phyloP scores from a whole-genome alignment of 1,140 invertebrate species.

The Camponotus floridanus region DNA sequence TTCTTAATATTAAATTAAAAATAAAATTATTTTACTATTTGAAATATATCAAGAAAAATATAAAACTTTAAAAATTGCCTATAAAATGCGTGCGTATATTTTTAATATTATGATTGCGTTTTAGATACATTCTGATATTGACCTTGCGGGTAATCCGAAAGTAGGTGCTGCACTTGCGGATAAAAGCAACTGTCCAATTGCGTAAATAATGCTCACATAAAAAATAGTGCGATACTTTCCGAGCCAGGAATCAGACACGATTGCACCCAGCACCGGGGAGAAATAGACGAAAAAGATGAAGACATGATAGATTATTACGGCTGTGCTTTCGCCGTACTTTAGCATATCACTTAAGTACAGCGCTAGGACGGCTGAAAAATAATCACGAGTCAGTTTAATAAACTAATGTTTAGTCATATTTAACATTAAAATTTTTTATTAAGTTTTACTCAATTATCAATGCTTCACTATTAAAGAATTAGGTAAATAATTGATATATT shows the following conservation, averaged over 20 bases:
- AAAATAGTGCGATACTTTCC: slow-evolving; percentile 96
- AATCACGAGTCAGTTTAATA: slow-evolving; percentile 41
- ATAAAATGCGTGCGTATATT: too few species aligned
- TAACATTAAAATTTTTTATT: background rate
- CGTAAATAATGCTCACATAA: slow-evolving; percentile 95
- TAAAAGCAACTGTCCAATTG: slow-evolving; percentile 93
- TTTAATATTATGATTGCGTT: background rate
- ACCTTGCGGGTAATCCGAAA: slow-evolving; percentile 88
- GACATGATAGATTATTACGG: slow-evolving; percentile 94
- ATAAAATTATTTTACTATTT: too few species aligned
- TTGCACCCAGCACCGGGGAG: slow-evolving; percentile 94
- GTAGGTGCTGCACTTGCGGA: slow-evolving; percentile 90
- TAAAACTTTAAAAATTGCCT: too few species aligned
- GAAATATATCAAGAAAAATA: too few species aligned
- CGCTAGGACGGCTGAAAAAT: slow-evolving; percentile 92
- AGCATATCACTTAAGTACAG: slow-evolving; percentile 92
- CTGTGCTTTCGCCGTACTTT: slow-evolving; percentile 88
- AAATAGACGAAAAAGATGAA: slow-evolving; percentile 95
- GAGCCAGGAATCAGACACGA: slow-evolving; percentile 94
- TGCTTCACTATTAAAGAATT: background rate
- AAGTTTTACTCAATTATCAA: background rate
- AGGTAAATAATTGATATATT: background rate
- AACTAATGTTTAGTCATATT: slow-evolving; percentile 1
- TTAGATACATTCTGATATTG: slow-evolving; percentile 74
- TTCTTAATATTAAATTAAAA: too few species aligned